Percentiles rank a stretch among this genome's conserved stretches.
Conservation (phyloP, 2,888 invertebrate genomes). For the Protophormia terraenovae region DNA sequence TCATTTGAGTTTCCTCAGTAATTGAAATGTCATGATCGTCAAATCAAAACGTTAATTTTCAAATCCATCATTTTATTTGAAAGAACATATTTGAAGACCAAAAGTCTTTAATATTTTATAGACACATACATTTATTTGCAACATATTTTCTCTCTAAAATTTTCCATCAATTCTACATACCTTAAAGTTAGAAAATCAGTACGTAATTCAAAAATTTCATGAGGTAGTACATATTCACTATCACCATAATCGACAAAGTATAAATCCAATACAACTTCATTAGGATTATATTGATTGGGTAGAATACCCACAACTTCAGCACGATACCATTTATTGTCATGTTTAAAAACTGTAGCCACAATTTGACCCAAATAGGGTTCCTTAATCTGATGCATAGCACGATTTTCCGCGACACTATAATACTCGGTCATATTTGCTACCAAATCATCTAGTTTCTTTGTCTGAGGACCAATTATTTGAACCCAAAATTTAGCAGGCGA, state of each 20-base stretch:
- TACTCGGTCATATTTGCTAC: conserved; percentile 92
- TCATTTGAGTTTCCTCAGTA: too few species aligned
- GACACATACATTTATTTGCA: too few species aligned
- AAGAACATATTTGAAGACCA: too few species aligned
- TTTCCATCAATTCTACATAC: conserved; percentile 71
- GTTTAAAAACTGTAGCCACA: conserved; percentile 91
- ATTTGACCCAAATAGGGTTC: conserved; percentile 87
- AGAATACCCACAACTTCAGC: conserved; percentile 86
- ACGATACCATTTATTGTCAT: conserved; percentile 89
- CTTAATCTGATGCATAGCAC: conserved; percentile 84
- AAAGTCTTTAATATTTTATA: too few species aligned
- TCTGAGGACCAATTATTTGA: conserved; percentile 89
- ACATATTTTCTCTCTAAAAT: too few species aligned
- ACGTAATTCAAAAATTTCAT: conserved; percentile 87
- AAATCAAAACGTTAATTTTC: too few species aligned
- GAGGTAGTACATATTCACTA: conserved; percentile 85
- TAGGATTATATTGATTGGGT: conserved; percentile 84
- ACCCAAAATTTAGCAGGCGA: conserved; percentile 93
- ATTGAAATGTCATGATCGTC: too few species aligned
- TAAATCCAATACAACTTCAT: conserved; percentile 86
- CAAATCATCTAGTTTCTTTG: conserved; percentile 89
- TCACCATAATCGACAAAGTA: conserved; percentile 96
- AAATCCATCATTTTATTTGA: too few species aligned
- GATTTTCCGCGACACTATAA: conserved; percentile 86
- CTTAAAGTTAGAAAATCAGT: conserved; percentile 84